Evolutionary conservation across 1,140 invertebrate species (phyloP).

Genomic region (Zaprionus davidi): DNA sequence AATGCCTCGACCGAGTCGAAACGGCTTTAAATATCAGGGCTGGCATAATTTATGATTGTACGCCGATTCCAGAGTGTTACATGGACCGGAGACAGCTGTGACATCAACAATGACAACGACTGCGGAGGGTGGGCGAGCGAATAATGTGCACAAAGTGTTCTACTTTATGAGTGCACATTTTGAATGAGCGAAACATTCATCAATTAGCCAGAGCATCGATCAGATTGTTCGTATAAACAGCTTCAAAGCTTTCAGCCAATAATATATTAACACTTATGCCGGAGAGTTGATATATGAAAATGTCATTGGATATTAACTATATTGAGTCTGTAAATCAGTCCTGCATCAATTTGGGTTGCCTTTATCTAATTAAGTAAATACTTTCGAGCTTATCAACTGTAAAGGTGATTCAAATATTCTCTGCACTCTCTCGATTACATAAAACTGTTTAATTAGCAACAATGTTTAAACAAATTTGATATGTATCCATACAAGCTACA

Average conservation of each 20-base stretch:
- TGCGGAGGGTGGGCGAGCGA: slow-evolving; percentile 15
- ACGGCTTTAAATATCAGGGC: slow-evolving; percentile 57
- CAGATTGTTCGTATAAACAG: background rate
- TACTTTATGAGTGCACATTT: slow-evolving; percentile 5
- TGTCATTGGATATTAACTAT: background rate
- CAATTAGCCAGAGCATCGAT: background rate
- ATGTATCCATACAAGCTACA: too few species aligned
- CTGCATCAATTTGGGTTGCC: background rate
- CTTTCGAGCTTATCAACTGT: too few species aligned
- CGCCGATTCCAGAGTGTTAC: slow-evolving; percentile 43
- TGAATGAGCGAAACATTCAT: background rate
- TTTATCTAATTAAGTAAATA: too few species aligned
- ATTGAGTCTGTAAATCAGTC: background rate
- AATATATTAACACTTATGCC: background rate
- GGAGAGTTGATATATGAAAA: background rate
- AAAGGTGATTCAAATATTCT: too few species aligned
- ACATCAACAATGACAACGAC: slow-evolving; percentile 61
- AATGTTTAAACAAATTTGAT: background rate
- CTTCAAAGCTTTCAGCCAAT: background rate
- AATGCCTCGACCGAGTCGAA: background rate
- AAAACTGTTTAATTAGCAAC: background rate
- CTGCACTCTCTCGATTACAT: too few species aligned
- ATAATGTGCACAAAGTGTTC: slow-evolving; percentile 9
- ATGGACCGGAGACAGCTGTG: slow-evolving; percentile 68
- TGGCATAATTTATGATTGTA: slow-evolving; percentile 68